Evolutionary conservation across 2,113 vertebrate species (phyloP), one percentile per base, ranked within the genome.

Genomic region (Dermatemys mawii): DNA sequence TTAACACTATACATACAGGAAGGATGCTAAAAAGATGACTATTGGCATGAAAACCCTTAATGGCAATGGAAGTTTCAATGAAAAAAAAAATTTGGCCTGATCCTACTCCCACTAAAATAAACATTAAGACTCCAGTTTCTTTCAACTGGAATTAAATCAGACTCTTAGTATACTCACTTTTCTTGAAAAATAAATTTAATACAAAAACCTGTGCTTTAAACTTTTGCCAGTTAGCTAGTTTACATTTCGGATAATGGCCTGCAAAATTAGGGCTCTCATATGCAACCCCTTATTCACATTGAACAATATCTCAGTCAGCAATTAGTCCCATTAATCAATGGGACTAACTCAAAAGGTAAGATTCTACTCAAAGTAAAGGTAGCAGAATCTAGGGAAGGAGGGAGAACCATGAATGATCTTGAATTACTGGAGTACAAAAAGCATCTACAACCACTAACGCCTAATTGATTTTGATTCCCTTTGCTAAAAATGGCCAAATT

Each of bases 11-110:
- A 78, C 12, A 87, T 12, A 83, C 51, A 81, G 3, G 54, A 84
- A 26, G 51, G 81, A 54, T 91, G 89, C 11, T 85, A 82, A 88
- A 90, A 95, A 67, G 92, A 3, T 75, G n/a, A 22, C 63, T 90
- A 79, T 86, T 93, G 67, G 3, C 87, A 63, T 85, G 90, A 22
- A 75, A 95, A 73, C 7, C 84, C 2, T 84, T 44, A 84, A 6
- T 35, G 3, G 3, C 81, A 87, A 35, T 87, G 50, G 50, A 95
- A 2, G 32, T 93, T 90, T 76, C 89, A 41, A 32, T 90, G 46
- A 10, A 82, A 60, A 32, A 11, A 81, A 88, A 21, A 91, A 2
- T 26, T 26, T 4, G 29, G 83, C 53, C 63, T 12, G 1, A 11
- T 78, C 51, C 51, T 21, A 17, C 48, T 93, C 91, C 79, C 44